Conservation (phyloP, 2,797 vertebrate genomes). For the Erpetoichthys calabaricus region DNA sequence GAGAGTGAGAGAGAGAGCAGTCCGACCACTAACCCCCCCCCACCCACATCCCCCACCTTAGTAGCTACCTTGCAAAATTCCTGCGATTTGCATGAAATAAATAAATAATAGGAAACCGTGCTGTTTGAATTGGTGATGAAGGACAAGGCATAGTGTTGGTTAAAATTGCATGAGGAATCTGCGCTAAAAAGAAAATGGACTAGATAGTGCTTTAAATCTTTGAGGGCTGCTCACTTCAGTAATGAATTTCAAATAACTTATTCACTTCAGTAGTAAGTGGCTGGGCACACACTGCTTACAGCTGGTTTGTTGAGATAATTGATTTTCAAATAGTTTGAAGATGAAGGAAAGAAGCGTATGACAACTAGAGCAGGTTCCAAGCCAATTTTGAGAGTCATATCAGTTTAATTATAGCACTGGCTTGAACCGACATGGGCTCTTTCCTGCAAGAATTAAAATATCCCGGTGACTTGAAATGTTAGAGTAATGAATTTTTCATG, state of each 20-base stretch:
- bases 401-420: conserved; percentile 69
- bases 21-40: neutral
- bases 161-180: conserved; percentile 54
- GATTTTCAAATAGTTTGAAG: conserved; percentile 89
- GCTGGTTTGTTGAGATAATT: conserved; percentile 88
- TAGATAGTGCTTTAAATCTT: conserved; percentile 53
- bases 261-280: conserved; percentile 82
- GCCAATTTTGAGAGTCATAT: conserved; percentile 43
- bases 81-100: conserved; percentile 55
- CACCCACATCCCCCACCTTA: neutral
- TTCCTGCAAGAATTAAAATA: conserved; percentile 63
- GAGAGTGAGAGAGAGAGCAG: neutral
- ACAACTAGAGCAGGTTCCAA: conserved; percentile 42
- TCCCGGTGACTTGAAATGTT: conserved; percentile 49
- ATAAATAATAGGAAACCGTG: conserved; percentile 49
- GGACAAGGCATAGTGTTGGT: conserved; percentile 41
- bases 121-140: conserved; percentile 28
- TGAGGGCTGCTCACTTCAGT: conserved; percentile 62
- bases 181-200: conserved; percentile 26
- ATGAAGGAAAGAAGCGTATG: conserved; percentile 54
- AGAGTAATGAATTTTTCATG: conserved; percentile 65
- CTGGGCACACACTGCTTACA: conserved; percentile 70
- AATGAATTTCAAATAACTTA: conserved; percentile 89
- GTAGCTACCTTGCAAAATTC: conserved; percentile 15
- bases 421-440: conserved; percentile 53